These are phyloP conservation scores for Bothrops alternatus DNA, from an alignment of 2,797 vertebrate species.

Conservation along the genomic window DNA sequence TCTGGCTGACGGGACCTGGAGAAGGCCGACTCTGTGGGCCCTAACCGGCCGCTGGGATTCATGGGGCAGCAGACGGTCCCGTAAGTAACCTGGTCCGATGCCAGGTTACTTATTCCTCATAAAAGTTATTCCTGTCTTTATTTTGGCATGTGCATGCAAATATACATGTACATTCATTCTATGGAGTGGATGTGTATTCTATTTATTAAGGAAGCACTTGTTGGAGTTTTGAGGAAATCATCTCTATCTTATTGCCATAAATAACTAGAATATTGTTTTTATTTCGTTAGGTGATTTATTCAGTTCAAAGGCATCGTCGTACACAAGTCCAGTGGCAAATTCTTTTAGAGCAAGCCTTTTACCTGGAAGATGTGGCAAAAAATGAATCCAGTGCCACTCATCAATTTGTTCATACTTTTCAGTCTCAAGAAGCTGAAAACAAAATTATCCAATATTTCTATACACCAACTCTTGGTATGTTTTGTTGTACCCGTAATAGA, in stretches of 20 bases:
- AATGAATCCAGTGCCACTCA: slow-evolving; percentile 86
- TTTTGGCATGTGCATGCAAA: not conserved
- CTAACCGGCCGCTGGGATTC: too few relatives aligned
- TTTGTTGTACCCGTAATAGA: not conserved
- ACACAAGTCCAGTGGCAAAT: slow-evolving; percentile 95
- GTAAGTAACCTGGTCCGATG: too few relatives aligned
- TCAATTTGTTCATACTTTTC: slow-evolving; percentile 91
- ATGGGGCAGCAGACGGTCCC: too few relatives aligned
- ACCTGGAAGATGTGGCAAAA: slow-evolving; percentile 93
- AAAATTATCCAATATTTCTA: slow-evolving; percentile 86
- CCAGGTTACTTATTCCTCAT: too few relatives aligned
- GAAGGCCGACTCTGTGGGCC: too few relatives aligned
- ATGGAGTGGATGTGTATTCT: not conserved
- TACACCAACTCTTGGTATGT: slow-evolving; percentile 84
- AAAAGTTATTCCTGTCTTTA: not conserved
- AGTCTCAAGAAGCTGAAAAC: slow-evolving; percentile 76
- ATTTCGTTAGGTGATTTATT: slow-evolving; percentile 85
- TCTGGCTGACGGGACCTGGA: too few relatives aligned
- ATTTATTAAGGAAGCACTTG: not conserved
- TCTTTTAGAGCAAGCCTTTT: slow-evolving; percentile 91
- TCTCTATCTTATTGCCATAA: not conserved
- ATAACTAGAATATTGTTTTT: slow-evolving; percentile 29
- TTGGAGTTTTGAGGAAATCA: not conserved
- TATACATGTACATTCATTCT: not conserved
- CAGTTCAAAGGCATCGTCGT: slow-evolving; percentile 91